Evolutionary conservation across 1,140 invertebrate species (phyloP), one percentile per base, ranked within the genome.

Genomic region (Bradynema listronoti): DNA sequence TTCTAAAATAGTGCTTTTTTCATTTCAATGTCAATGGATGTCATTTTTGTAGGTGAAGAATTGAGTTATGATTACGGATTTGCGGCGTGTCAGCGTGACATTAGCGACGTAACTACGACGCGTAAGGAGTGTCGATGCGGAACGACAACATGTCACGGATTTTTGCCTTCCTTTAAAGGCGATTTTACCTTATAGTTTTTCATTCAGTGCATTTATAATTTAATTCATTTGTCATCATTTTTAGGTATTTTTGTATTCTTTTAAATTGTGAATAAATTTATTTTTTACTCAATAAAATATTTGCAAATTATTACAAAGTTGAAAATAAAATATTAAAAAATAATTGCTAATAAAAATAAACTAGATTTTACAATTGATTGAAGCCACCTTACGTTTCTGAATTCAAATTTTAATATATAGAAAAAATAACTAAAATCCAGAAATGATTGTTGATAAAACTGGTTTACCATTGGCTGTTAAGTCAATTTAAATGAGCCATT

Each of bases 11-110:
- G 30, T 27, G 25, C 19, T 27, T 47, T 47, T 16, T 19, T 47
- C 9, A 29, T 33, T 19, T 32, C 19, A 16, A 11, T 2, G 22
- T 33, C 32, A 9, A 2, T 52, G 7, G 2, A 19, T 2, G 22
- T 25, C 11, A 32, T 52, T 52, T 54, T 42, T 56, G 39, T 19
- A 65, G 64, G 64, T n/a, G 64, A 66, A 22, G 64, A 66, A 51
- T 25, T 66, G 9, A 29, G 43, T n/a, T 66, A 66, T 33, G 57
- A 42, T 25, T 66, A 66, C 47, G 64, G 62, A 14, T 51, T 30
- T 16, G 5, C 56, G 11, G 27, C 51, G 11, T 34, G 33, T 19
- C 2, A 33, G 7, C 22, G 27, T n/a, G 50, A 45, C 22, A 53
- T 24, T 22, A 53, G 41, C 30, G 14, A 4, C 6, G 3, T 34